Percentiles rank a stretch among this genome's conserved stretches.
phyloP scores from a whole-genome alignment of 2,797 vertebrate genomes.

The Falco rusticolus region DNA sequence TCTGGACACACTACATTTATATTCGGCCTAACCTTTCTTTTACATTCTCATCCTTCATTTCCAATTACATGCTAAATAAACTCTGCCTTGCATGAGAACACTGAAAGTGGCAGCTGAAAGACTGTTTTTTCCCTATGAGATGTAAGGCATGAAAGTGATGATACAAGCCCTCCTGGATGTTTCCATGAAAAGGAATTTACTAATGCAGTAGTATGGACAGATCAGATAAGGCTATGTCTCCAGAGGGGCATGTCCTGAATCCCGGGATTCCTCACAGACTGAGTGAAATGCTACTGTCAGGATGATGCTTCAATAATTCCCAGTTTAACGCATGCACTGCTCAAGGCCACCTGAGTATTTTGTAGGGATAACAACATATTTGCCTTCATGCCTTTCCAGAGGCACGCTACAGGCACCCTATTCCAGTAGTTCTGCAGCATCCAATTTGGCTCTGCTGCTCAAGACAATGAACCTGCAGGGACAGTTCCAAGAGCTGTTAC shows the following conservation, averaged over 20 bases:
- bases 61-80: conserved; percentile 2
- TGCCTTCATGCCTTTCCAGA: not conserved
- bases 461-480: not conserved
- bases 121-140: not conserved
- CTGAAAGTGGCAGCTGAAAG: not conserved
- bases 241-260: not conserved
- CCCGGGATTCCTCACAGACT: not conserved
- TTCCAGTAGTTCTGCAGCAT: not conserved
- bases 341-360: not conserved
- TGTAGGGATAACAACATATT: not conserved
- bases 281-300: not conserved
- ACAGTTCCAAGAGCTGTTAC: not conserved
- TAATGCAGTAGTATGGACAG: not conserved
- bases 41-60: not conserved
- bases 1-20: not conserved
- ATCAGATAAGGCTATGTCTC: not conserved
- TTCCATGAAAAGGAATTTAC: not conserved
- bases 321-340: not conserved
- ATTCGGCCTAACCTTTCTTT: not conserved
- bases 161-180: not conserved
- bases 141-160: not conserved
- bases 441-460: not conserved
- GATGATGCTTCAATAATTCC: not conserved
- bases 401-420: not conserved
- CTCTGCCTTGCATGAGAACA: not conserved